Evolutionary conservation across 2,888 invertebrate genomes (phyloP), one percentile per base, ranked within the genome.

Genomic region (Microctonus brassicae): DNA sequence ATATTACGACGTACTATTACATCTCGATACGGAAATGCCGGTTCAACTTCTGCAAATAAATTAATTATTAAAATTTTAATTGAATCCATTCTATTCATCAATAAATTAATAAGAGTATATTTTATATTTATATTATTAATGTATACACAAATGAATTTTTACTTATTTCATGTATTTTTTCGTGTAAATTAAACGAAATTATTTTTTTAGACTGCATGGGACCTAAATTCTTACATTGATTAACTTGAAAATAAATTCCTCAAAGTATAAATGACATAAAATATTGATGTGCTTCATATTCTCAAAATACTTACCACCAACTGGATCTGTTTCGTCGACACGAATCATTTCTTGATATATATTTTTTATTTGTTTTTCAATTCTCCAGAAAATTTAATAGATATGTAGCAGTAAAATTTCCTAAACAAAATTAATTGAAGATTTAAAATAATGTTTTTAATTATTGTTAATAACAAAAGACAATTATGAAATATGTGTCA

Each of bases 311-410:
- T 93, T 91, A 96, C 96, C 95, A 89, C 95, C 95, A 82, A 95
- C 93, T 77, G 96, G 96, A 88, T 96, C 96, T 80, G 93, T 93
- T 88, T 96, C 96, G 88, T 96, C 96, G 73, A 96, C 96, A 88
- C 94, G 94, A 88, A 96, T 95, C 95, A 96, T 95, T 81, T 89
- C 89, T 84, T 53, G 60, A 42, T 10, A 26, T 36, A n/a, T n/a
- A n/a, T n/a, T n/a, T n/a, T n/a, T n/a, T n/a, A n/a, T n/a, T n/a
- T n/a, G 52, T 53, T 20, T 36, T 53, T 67, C 70, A 36, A 63
- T 4, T 52, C 3, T 6, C 70, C 68, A 73, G 65, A 34, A 70
- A 52, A 58, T 53, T 62, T 47, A 55, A 52, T 22, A 61, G 22
- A 62, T 13, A 22, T 33, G 17, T 5, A n/a, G 11, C 36, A 29